Evolutionary conservation across 2,797 vertebrate genomes (phyloP).

Genomic region (Toxotes lorentzi): DNA sequence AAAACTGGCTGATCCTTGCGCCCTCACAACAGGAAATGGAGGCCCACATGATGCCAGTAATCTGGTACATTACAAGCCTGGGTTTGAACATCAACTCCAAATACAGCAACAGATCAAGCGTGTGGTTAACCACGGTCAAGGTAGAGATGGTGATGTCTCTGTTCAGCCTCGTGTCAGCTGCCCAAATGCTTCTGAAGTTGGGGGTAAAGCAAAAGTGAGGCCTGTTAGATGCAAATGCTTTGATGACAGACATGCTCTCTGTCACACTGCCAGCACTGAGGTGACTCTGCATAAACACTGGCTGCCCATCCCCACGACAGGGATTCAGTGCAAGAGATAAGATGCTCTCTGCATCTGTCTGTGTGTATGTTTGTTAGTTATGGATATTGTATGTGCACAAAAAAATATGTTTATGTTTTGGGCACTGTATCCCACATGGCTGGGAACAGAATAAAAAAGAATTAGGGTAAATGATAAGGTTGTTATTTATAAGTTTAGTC

Average conservation of each 20-base stretch:
- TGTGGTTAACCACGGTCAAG: neutral
- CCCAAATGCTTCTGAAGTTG: slow-evolving; percentile 16
- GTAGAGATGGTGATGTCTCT: neutral
- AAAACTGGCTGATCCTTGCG: no score
- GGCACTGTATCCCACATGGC: neutral
- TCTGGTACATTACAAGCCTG: neutral
- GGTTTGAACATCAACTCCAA: neutral
- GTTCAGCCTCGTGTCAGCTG: neutral
- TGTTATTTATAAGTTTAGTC: slow-evolving; percentile 2
- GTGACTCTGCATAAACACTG: slow-evolving; percentile 55
- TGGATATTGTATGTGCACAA: slow-evolving; percentile 2
- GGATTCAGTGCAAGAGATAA: slow-evolving; percentile 9
- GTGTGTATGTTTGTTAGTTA: slow-evolving; percentile 13
- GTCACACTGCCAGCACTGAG: slow-evolving; percentile 10
- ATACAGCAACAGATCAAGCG: neutral
- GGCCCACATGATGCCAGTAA: neutral
- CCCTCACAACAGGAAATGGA: neutral
- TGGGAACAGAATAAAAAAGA: slow-evolving; percentile 17
- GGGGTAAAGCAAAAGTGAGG: neutral
- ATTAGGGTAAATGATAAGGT: neutral
- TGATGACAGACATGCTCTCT: slow-evolving; percentile 31
- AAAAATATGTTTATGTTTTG: slow-evolving; percentile 15
- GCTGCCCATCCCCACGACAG: neutral
- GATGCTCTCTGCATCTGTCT: slow-evolving; percentile 4
- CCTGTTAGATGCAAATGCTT: neutral